phyloP scores from a whole-genome alignment of 2,113 vertebrate genomes.

The Amblyopsis rosae region DNA sequence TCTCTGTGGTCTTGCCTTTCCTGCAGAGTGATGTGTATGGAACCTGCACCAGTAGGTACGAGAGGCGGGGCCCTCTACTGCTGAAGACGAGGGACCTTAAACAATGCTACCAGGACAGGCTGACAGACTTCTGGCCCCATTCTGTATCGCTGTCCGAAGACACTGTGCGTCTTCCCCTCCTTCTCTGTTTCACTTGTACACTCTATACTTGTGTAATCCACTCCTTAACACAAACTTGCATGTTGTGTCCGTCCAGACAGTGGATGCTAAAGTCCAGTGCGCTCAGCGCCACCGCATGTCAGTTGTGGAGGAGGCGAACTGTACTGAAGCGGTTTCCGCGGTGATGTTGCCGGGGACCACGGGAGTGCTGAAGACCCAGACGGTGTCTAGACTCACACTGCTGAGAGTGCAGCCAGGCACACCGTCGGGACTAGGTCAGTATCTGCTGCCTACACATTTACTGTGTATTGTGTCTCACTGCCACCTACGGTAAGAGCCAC shows the following conservation, averaged over 20 bases:
- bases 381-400: slow-evolving; percentile 65
- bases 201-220: not conserved
- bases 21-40: slow-evolving; percentile 82
- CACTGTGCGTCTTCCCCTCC: slow-evolving; percentile 51
- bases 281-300: slow-evolving; percentile 57
- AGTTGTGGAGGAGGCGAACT: slow-evolving; percentile 77
- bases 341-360: slow-evolving; percentile 43
- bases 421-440: slow-evolving; percentile 57
- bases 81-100: slow-evolving; percentile 80
- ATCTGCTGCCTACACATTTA: not conserved
- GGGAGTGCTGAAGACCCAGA: slow-evolving; percentile 63
- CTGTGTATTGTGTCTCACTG: not conserved
- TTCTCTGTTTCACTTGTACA: not conserved
- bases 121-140: slow-evolving; percentile 69
- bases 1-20: not conserved
- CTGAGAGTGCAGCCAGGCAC: slow-evolving; percentile 68
- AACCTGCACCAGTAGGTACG: slow-evolving; percentile 80
- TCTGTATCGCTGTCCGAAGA: slow-evolving; percentile 71
- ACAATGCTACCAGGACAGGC: slow-evolving; percentile 73
- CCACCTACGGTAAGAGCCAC: not conserved
- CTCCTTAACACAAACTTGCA: slow-evolving; percentile 7
- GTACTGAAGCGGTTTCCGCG: slow-evolving; percentile 71
- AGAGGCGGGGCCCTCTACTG: slow-evolving; percentile 65
- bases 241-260: slow-evolving; percentile 41
- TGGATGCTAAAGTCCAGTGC: slow-evolving; percentile 69